A percentile compares a stretch with the other conserved stretches of the same genome.
phyloP scores from a whole-genome alignment of 2,113 vertebrate species.

The Chionodraco myersi region DNA sequence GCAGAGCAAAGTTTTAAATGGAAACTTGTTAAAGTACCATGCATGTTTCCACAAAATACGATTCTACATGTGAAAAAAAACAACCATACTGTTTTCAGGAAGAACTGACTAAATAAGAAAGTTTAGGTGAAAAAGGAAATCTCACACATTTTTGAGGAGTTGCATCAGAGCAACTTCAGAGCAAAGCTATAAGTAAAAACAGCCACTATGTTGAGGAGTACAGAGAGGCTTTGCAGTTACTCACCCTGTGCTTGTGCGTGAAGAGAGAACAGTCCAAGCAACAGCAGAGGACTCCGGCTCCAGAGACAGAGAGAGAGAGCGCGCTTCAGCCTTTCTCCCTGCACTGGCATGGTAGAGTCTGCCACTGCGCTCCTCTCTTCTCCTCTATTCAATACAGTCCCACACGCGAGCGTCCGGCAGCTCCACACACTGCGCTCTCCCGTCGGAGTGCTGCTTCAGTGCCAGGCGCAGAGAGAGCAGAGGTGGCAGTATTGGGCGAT shows the following conservation, averaged over 20 bases:
- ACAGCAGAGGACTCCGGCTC: conserved; percentile 77
- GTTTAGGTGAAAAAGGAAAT: background rate
- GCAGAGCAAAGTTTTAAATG: conserved; percentile 1
- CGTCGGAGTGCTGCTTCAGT: no score
- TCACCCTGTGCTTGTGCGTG: conserved; percentile 84
- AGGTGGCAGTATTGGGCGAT: conserved; percentile 41
- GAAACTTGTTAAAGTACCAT: conserved; percentile 11
- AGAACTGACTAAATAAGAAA: background rate
- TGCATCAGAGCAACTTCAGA: conserved; percentile 10
- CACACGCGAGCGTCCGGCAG: conserved; percentile 42
- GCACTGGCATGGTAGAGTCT: conserved; percentile 77
- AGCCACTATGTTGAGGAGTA: background rate
- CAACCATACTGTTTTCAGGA: background rate
- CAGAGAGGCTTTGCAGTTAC: conserved; percentile 60
- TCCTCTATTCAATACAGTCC: conserved; percentile 63
- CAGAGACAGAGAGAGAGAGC: conserved; percentile 69
- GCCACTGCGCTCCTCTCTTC: conserved; percentile 47
- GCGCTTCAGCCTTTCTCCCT: conserved; percentile 71
- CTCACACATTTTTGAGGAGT: background rate
- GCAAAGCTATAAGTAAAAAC: conserved; percentile 16
- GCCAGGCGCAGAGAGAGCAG: no score
- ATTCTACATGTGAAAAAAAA: background rate
- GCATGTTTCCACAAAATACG: background rate
- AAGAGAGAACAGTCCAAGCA: conserved; percentile 79
- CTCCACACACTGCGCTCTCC: conserved; percentile 60